Evolutionary conservation across 2,797 vertebrate genomes (phyloP), one percentile per base, ranked within the genome.

Genomic region (Yasuhikotakia modesta): DNA sequence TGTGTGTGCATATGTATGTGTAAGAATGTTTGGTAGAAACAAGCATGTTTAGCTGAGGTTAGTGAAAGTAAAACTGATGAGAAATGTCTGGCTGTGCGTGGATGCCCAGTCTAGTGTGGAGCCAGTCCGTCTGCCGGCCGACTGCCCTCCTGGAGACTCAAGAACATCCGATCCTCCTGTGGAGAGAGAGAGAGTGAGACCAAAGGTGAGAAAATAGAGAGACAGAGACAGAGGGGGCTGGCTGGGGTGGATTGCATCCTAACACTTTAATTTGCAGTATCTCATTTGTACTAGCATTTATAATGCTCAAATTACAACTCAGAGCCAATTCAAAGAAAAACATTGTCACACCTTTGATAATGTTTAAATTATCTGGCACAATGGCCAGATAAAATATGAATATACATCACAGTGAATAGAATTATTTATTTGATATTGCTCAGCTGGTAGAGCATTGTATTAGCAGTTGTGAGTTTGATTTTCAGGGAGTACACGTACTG

Each of bases 111-210:
- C 83, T 85, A 0, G 77, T 80, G 82, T 14, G 91, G 91, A 92
- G 92, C 92, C 92, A 91, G 92, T 77, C 87, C 73, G 92, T 92
- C 92, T 93, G 90, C 87, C 83, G 39, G 84, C 87, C 86, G 63
- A 79, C 58, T 83, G 46, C 85, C 87, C 85, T 76, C 86, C 88
- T 76, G 87, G 88, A 88, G 88, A 89, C 79, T 73, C 22, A 45
- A 72, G 90, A 90, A 81, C 87, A 91, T 89, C 91, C 87, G 87
- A 87, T 90, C 87, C 90, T 80, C 80, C 43, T 43, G 70, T 0
- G 73, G 73, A 73, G 19, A 46, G 64, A 55, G 46, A 69, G 73
- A 74, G 52, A 57, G 50, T 1, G 58, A 66, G 70, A 69, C 52
- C 10, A 39, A 17, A 63, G 21, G 22, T 43, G 43, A 61, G 52